These are phyloP conservation scores for Calliphora vomitoria DNA, from an alignment of 2,888 invertebrate species.

Conservation along the genomic window DNA sequence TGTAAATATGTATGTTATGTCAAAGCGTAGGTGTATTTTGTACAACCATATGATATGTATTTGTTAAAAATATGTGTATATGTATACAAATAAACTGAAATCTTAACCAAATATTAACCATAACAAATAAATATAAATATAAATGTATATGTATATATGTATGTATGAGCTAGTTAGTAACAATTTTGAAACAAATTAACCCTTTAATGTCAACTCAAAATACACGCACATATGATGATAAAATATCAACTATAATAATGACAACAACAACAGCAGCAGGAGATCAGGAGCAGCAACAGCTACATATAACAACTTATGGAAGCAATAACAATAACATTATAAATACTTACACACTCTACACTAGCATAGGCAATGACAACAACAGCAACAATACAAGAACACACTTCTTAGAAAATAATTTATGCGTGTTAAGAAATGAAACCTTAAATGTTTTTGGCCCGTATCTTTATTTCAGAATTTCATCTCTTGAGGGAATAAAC, in stretches of 20 bases:
- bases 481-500: background rate
- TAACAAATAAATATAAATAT: background rate
- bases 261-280: background rate
- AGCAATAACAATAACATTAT: conserved; percentile 6
- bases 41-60: too few relatives aligned
- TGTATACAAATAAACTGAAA: background rate
- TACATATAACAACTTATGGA: conserved; percentile 8
- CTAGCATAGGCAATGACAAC: background rate
- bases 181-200: conserved; percentile 27
- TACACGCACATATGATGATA: background rate
- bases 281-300: background rate
- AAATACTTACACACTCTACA: background rate
- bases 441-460: conserved; percentile 26
- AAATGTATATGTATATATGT: background rate
- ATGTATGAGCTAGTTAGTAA: conserved; percentile 8
- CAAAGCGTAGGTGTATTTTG: background rate
- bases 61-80: background rate
- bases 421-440: conserved; percentile 2
- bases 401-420: background rate
- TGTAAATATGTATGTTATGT: background rate
- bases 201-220: conserved; percentile 42
- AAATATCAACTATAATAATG: background rate
- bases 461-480: background rate
- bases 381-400: background rate
- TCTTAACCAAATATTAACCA: conserved; percentile 1